Evolutionary conservation across 2,888 invertebrate species (phyloP).

Genomic region (Lasioglossum marginatum): DNA sequence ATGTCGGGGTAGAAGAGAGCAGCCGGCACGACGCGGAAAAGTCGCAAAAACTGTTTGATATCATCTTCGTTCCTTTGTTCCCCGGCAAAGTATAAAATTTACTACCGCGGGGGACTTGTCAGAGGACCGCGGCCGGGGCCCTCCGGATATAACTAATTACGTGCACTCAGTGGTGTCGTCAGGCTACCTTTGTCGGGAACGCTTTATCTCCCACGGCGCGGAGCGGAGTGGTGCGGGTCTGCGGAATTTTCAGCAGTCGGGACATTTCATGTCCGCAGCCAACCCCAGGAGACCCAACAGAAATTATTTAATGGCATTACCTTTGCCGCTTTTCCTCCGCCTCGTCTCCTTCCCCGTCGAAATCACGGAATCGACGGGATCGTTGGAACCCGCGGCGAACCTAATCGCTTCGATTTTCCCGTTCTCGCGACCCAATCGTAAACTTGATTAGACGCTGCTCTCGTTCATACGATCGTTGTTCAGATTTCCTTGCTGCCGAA

Average conservation of each 20-base stretch:
- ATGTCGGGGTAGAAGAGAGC: constrained; percentile 52
- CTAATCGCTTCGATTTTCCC: neutral
- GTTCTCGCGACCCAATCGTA: neutral
- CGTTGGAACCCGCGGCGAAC: neutral
- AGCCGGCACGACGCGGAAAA: constrained; percentile 40
- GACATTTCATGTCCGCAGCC: constrained; percentile 53
- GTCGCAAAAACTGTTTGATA: constrained; percentile 71
- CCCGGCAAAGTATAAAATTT: constrained; percentile 67
- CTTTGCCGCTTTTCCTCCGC: neutral
- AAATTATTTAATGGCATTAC: constrained; percentile 55
- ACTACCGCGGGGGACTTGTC: constrained; percentile 66
- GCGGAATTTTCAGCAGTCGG: constrained; percentile 59
- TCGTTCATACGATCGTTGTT: neutral
- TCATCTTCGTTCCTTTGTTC: constrained; percentile 69
- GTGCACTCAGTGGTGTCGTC: constrained; percentile 68
- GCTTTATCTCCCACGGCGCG: constrained; percentile 56
- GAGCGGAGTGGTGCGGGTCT: neutral
- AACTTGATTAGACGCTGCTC: constrained; percentile 13
- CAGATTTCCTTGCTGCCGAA: neutral
- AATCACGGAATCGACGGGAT: constrained; percentile 15
- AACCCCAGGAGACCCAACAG: constrained; percentile 40
- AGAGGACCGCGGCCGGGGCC: constrained; percentile 51
- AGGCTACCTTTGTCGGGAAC: constrained; percentile 62
- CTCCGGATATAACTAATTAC: constrained; percentile 74
- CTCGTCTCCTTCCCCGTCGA: neutral